A percentile compares a stretch with the other conserved stretches of the same genome.
phyloP scores from a whole-genome alignment of 2,113 vertebrate genomes.

The Uropsilus gracilis region DNA sequence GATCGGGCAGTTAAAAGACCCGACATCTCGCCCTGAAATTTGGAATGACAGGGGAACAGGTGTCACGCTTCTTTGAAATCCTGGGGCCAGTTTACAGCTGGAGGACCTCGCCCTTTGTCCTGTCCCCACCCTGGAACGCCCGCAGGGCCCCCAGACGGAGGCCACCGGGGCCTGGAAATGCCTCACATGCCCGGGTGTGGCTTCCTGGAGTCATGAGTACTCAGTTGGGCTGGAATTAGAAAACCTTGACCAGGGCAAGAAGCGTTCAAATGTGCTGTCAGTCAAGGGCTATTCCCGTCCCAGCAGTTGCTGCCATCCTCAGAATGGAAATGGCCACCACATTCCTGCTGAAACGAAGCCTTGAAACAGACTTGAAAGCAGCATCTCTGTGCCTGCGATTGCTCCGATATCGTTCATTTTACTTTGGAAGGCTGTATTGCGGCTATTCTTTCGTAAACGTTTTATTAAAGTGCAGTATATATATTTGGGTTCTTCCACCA shows the following conservation, averaged over 20 bases:
- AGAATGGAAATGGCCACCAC: not conserved
- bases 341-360: not conserved
- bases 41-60: not conserved
- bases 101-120: not conserved
- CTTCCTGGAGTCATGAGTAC: conserved; percentile 72
- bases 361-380: not conserved
- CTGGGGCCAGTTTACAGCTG: fast-evolving
- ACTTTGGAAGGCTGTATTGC: not conserved
- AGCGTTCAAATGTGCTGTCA: conserved; percentile 81
- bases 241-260: conserved; percentile 77
- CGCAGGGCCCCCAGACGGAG: fast-evolving
- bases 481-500: too few species aligned
- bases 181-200: conserved; percentile 48
- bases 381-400: not conserved
- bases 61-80: not conserved
- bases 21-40: not conserved
- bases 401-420: not conserved
- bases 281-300: conserved; percentile 75
- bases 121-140: not conserved
- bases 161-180: not conserved
- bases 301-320: conserved; percentile 80
- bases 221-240: conserved; percentile 84
- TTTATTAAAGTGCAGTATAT: not conserved
- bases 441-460: not conserved
- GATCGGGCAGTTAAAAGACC: not conserved